Base-by-base conservation (phyloP, 2,113 vertebrate species). In the Mionectes macconnelli region DNA sequence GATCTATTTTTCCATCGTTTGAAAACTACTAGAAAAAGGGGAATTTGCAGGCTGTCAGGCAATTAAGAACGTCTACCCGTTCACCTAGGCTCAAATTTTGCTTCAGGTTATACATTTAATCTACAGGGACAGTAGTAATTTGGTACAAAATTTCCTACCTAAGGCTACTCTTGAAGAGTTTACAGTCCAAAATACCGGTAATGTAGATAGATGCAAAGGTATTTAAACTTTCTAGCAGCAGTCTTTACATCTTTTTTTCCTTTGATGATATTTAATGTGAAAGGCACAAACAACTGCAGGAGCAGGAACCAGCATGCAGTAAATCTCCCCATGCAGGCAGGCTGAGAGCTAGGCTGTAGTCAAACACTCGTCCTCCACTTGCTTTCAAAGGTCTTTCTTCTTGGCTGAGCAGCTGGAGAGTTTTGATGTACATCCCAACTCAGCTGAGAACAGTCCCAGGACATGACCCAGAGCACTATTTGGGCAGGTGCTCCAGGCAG, bases 111-210 rank as follows among this genome's bases (percentile, higher is more conserved):
- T 60, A 64, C 44, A 62, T 84, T 95, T 87, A 72, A 64, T 94
- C 89, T 69, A 76, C 53, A 76, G 74, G n/a, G 69, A 85, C n/a
- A 89, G 70, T 95, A 84, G 73, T 75, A 84, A 95, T 89, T 95
- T 87, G 44, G 49, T 82, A 85, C 57, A 84, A 89, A 96, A 87
- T 79, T 89, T 94, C 77, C 52, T 87, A 74, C 73, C 84, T 59
- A 64, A 33, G 86, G 89, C 80, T 92, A n/a, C 47, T 82, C 25
- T 94, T 87, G 75, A 40, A 78, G 93, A 87, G 44, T 75, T 42
- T 79, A 66, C 77, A 87, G n/a, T 72, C 25, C 49, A 60, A 81
- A 90, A 44, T n/a, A 37, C 47, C 60, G 60, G 52, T 62, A 68
- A 81, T 30, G 56, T 39, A 92, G 82, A 76, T 75, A 89, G 69